Percentiles rank a stretch among this genome's conserved stretches.
phyloP scores from a whole-genome alignment of 2,113 vertebrate genomes.

The Chloebia gouldiae region DNA sequence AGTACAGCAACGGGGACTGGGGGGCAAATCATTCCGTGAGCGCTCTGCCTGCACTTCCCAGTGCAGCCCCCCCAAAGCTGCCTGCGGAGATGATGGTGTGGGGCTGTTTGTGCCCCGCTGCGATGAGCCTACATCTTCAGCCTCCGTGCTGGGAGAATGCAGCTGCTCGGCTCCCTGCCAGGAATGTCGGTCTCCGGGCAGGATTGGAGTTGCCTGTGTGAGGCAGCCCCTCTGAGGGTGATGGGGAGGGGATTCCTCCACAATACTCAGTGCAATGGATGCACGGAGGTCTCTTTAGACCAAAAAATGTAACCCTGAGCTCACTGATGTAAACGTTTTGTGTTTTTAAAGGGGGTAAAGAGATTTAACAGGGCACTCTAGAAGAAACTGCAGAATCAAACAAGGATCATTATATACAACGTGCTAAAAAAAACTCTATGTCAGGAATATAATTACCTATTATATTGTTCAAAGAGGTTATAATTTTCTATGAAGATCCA shows the following conservation, averaged over 20 bases:
- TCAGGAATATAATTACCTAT: conserved; percentile 41
- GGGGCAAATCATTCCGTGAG: background rate
- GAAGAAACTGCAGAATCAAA: background rate
- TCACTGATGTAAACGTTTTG: background rate
- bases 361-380: background rate
- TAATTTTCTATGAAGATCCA: conserved; percentile 25
- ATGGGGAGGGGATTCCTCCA: background rate
- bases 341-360: background rate
- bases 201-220: background rate
- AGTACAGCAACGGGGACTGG: background rate
- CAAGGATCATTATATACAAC: background rate
- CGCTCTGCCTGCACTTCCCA: fast-evolving
- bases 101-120: background rate
- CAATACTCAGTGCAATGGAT: background rate
- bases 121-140: fast-evolving
- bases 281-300: fast-evolving
- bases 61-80: fast-evolving
- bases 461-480: background rate
- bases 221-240: background rate
- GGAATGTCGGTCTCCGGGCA: background rate
- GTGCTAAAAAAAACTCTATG: background rate
- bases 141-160: fast-evolving
- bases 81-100: fast-evolving
- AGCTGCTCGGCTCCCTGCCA: fast-evolving
- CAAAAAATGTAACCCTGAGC: background rate